A percentile compares a stretch with the other conserved stretches of the same genome.
phyloP scores from a whole-genome alignment of 2,797 vertebrate genomes.

The Mallotus villosus region DNA sequence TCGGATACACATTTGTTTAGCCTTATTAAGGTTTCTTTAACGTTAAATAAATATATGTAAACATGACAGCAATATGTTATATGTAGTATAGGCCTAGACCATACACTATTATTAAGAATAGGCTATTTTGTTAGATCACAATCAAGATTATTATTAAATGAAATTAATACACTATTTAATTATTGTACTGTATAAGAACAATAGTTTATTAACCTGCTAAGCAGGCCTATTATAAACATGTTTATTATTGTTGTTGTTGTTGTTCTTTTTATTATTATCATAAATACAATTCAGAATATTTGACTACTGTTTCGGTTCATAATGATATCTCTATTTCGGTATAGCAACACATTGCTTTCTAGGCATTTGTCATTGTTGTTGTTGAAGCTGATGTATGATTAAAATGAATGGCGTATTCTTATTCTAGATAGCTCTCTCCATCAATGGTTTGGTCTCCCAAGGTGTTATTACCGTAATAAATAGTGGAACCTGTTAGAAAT shows the following conservation, averaged over 20 bases:
- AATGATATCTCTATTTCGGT: neutral
- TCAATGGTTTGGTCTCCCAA: conserved; percentile 52
- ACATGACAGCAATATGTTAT: too few relatives aligned
- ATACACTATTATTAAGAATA: too few relatives aligned
- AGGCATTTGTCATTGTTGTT: neutral
- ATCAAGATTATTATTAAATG: neutral
- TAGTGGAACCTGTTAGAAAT: conserved; percentile 66
- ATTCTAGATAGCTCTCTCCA: conserved; percentile 30
- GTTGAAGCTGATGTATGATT: neutral
- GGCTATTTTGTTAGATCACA: too few relatives aligned
- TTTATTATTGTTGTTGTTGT: too few relatives aligned
- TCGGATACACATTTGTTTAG: too few relatives aligned
- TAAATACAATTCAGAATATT: neutral
- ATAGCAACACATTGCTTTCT: neutral
- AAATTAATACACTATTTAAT: neutral
- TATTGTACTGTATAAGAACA: neutral
- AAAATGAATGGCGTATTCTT: conserved; percentile 8
- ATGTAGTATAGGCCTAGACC: too few relatives aligned
- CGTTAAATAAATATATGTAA: too few relatives aligned
- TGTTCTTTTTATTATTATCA: neutral
- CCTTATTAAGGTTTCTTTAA: too few relatives aligned
- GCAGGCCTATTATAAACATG: neutral
- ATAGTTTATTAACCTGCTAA: neutral
- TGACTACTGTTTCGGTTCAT: neutral
- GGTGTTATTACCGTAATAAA: conserved; percentile 66